Evolutionary conservation across 2,888 invertebrate genomes (phyloP).

Genomic region (Hemicrepidius hirtus): DNA sequence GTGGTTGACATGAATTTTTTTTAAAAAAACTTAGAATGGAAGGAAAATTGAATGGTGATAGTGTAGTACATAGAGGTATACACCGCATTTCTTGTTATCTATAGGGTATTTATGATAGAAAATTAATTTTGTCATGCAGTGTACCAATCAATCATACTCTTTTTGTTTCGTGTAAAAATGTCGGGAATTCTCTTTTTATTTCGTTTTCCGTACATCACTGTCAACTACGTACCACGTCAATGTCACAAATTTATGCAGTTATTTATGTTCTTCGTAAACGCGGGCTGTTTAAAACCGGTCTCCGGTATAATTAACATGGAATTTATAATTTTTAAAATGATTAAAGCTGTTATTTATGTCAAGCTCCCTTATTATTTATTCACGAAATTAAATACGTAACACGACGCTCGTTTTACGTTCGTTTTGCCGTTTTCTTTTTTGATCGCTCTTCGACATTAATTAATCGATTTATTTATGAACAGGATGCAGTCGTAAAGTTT

Average conservation of each 20-base stretch:
- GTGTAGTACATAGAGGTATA: too few species aligned
- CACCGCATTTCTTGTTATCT: too few species aligned
- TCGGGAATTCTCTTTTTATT: constrained; percentile 17
- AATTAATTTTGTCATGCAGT: constrained; percentile 17
- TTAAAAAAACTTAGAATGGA: too few species aligned
- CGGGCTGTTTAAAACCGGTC: constrained; percentile 39
- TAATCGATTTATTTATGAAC: constrained; percentile 42
- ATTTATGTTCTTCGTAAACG: constrained; percentile 37
- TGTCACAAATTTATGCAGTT: constrained; percentile 31
- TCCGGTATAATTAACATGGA: constrained; percentile 36
- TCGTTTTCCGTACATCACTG: constrained; percentile 31
- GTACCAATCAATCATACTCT: constrained; percentile 32
- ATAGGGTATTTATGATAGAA: too few species aligned
- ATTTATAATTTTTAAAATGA: constrained; percentile 40
- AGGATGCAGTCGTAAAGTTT: constrained; percentile 36
- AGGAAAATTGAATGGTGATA: too few species aligned
- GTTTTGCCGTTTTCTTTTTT: constrained; percentile 24
- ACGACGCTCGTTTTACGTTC: constrained; percentile 31
- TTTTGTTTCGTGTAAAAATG: constrained; percentile 29
- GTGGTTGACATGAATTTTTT: too few species aligned
- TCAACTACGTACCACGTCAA: constrained; percentile 31
- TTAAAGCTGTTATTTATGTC: constrained; percentile 35
- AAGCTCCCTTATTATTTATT: constrained; percentile 32
- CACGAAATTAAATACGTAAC: constrained; percentile 37
- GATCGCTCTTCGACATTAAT: constrained; percentile 28